Base-by-base conservation (phyloP, 2,113 vertebrate species). In the Cnemophilus loriae region DNA sequence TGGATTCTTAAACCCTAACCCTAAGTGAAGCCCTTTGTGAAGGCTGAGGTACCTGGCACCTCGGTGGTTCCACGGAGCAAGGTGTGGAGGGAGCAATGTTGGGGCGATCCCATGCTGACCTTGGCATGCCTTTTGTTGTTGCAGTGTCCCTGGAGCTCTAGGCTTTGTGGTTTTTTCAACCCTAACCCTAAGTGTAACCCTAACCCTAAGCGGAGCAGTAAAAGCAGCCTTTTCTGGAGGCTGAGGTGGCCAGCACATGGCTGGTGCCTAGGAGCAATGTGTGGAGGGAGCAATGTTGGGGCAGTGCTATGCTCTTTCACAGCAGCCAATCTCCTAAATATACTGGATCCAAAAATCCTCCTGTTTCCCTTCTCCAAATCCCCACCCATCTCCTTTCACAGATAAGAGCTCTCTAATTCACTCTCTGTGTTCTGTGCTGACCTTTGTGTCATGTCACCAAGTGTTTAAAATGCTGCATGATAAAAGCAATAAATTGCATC, bases 21-120 rank as follows among this genome's bases (percentile, higher is more conserved):
- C 35, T 39, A 18, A 60, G 3, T 5, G 35, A 13, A 46, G 18
- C 44, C 17, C 16, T 61, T 61, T 61, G 18, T 27, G 11, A 18
- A 18, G 35, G 26, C 26, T 37, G 35, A 37, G 23, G 56, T 35
- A 15, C 9, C n/a, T 7, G 16, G 6, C 23, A 37, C 23, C 4
- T 60, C 23, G 57, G 15, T 39, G 59, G 26, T 39, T 61, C 59
- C 26, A 39, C 4, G 26, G 2, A 61, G 37, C 13, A 28, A 61
- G 26, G 59, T 28, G 26, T 20, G 26, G 12, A 61, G 11, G 12
- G 37, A 61, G 37, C 37, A 41, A 41, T 20, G 11, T 0, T 35
- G 30, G 49, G 32, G 7, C 60, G 65, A 3, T 35, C 39, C 39
- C 0, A 0, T 30, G 26, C 32, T 55, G 27, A 3, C 16, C 26